Evolutionary conservation across 2,888 invertebrate species (phyloP).

Genomic region (Athalia circularis): DNA sequence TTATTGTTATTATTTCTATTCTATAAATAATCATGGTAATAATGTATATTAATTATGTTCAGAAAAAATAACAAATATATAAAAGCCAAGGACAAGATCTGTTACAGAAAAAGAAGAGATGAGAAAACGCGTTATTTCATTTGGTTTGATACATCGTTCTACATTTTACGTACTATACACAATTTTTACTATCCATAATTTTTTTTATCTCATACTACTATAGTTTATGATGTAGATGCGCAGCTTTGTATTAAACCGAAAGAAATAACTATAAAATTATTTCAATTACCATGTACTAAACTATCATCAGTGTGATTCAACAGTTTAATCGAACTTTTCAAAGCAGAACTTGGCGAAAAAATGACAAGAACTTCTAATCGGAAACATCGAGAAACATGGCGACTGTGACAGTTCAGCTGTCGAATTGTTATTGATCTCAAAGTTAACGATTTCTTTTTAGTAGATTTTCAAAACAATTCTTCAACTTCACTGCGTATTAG

Average conservation of each 20-base stretch:
- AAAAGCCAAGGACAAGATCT: constrained; percentile 42
- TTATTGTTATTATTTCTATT: too few relatives aligned
- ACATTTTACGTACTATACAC: background rate
- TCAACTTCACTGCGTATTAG: too few relatives aligned
- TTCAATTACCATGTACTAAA: constrained; percentile 57
- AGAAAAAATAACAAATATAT: constrained; percentile 46
- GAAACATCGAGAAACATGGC: too few relatives aligned
- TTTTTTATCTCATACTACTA: background rate
- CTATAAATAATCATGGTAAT: constrained; percentile 13
- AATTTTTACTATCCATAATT: background rate
- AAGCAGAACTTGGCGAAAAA: too few relatives aligned
- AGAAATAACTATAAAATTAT: constrained; percentile 58
- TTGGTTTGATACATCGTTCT: constrained; percentile 59
- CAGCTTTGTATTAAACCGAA: constrained; percentile 63
- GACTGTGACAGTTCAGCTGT: too few relatives aligned
- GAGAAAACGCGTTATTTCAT: constrained; percentile 52
- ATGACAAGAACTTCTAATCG: too few relatives aligned
- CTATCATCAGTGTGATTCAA: constrained; percentile 53
- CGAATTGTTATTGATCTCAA: too few relatives aligned
- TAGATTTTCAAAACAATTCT: too few relatives aligned
- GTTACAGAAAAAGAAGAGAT: constrained; percentile 47
- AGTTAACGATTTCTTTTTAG: too few relatives aligned
- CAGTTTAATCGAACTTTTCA: constrained; percentile 54
- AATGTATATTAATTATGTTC: constrained; percentile 36
- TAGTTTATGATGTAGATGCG: constrained; percentile 30